phyloP scores from a whole-genome alignment of 92 coral and sea anemone genomes.

The Palythoa grandis region DNA sequence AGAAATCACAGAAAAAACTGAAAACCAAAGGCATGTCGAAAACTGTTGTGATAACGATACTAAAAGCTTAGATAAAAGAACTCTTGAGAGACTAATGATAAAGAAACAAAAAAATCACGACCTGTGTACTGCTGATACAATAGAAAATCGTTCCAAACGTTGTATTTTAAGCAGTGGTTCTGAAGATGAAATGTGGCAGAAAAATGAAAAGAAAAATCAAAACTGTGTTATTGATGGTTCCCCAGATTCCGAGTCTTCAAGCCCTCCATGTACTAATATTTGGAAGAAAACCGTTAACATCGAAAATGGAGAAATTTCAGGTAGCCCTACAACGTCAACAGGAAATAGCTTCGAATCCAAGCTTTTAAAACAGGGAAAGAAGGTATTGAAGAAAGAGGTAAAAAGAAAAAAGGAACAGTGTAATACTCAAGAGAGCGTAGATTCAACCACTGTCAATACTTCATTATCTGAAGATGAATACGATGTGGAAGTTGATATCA shows the following conservation, averaged over 20 bases:
- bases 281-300: background rate
- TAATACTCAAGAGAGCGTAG: background rate
- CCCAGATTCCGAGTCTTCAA: background rate
- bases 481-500: background rate
- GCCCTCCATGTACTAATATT: background rate
- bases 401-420: background rate
- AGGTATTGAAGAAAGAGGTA: background rate
- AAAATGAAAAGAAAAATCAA: background rate
- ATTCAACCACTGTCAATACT: background rate
- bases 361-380: background rate
- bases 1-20: background rate
- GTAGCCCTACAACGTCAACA: background rate
- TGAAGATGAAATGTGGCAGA: background rate
- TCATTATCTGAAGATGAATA: background rate
- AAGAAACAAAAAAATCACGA: conserved; percentile 1
- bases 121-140: background rate
- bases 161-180: background rate
- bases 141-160: background rate
- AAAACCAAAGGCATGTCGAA: background rate
- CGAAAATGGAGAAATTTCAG: background rate
- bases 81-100: background rate
- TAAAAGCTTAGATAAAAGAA: background rate
- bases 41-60: background rate
- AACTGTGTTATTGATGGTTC: background rate
- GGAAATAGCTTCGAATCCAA: background rate